Evolutionary conservation across 2,797 vertebrate species (phyloP).

Genomic region (Danionella dracula): DNA sequence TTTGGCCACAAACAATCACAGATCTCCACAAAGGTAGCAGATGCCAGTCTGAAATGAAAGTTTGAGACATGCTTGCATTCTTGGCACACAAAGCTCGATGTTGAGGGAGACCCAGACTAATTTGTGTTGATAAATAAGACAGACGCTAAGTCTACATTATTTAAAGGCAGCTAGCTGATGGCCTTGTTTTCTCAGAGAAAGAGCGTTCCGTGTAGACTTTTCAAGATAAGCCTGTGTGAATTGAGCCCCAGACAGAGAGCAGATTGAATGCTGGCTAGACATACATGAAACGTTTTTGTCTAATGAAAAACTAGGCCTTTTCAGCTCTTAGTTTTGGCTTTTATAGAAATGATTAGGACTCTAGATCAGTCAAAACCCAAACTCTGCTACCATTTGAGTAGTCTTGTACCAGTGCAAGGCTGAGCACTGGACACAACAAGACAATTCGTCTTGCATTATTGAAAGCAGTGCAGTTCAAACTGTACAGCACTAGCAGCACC

Average conservation of each 20-base stretch:
- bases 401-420: background rate
- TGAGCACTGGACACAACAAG: background rate
- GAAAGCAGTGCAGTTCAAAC: background rate
- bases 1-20: slow-evolving; percentile 31
- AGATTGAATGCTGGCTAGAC: background rate
- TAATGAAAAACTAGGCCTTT: background rate
- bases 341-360: background rate
- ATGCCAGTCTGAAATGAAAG: slow-evolving; percentile 22
- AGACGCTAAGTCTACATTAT: slow-evolving; percentile 43
- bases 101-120: slow-evolving; percentile 40
- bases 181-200: slow-evolving; percentile 24
- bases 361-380: background rate
- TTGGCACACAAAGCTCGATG: slow-evolving; percentile 35
- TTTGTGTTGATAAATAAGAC: slow-evolving; percentile 48
- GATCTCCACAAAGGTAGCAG: slow-evolving; percentile 10
- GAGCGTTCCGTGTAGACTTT: slow-evolving; percentile 1
- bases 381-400: background rate
- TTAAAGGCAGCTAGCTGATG: slow-evolving; percentile 35
- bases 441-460: background rate
- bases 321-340: background rate
- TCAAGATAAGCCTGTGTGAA: slow-evolving; percentile 19
- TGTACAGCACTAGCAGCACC: background rate
- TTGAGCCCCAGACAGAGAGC: background rate
- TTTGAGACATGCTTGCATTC: slow-evolving; percentile 14
- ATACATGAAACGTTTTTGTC: slow-evolving; percentile 13